Conservation (phyloP, 2,113 vertebrate genomes). For the Callopanchax toddi region DNA sequence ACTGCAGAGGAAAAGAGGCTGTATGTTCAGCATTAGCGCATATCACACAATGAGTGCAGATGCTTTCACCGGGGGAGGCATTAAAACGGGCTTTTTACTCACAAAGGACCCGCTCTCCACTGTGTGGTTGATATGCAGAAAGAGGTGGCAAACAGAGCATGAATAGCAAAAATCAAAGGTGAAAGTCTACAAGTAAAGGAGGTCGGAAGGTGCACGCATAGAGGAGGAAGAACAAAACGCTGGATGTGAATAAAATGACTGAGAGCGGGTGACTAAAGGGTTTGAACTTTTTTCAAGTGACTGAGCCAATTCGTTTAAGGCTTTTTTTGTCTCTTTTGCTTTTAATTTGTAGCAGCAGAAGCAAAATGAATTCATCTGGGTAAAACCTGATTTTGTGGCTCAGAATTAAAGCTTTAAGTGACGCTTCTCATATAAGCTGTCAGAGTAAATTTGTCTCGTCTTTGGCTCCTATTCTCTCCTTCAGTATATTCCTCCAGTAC, state of each 20-base stretch:
- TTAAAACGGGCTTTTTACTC: conserved; percentile 43
- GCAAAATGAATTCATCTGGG: neutral
- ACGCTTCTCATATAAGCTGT: neutral
- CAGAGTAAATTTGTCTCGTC: neutral
- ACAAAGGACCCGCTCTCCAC: conserved; percentile 22
- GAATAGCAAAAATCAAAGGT: conserved; percentile 6
- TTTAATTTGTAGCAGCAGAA: conserved; percentile 4
- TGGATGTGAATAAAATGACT: neutral
- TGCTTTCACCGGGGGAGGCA: conserved; percentile 36
- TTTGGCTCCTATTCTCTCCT: neutral
- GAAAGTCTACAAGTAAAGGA: neutral
- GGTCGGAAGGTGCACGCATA: neutral
- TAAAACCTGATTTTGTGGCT: conserved; percentile 2
- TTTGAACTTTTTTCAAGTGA: conserved; percentile 12
- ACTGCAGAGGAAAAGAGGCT: conserved; percentile 51
- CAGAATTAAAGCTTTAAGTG: neutral
- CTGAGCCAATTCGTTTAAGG: neutral
- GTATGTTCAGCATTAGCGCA: conserved; percentile 46
- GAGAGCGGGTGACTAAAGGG: neutral
- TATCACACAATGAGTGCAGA: conserved; percentile 35
- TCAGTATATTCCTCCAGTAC: neutral
- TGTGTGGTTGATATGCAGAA: conserved; percentile 1
- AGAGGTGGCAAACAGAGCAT: conserved; percentile 18
- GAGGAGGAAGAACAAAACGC: neutral
- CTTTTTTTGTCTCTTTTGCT: neutral